Percentiles rank a stretch among this genome's conserved stretches.
phyloP scores from a whole-genome alignment of 2,797 vertebrate genomes.

The Aselliscus stoliczkanus region DNA sequence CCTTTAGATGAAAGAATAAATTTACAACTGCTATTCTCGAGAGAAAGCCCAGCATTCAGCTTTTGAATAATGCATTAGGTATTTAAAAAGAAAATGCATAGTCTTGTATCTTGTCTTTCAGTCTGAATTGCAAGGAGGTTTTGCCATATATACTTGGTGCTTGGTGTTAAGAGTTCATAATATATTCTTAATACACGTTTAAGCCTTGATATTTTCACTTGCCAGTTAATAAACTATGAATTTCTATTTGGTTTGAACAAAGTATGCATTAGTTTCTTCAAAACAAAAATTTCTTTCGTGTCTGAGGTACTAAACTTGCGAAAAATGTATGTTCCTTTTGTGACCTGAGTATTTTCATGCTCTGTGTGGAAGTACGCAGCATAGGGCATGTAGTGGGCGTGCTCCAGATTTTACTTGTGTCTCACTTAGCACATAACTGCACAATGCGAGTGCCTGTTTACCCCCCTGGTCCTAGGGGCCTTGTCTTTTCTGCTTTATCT shows the following conservation, averaged over 20 bases:
- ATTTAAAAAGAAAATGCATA: neutral
- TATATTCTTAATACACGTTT: neutral
- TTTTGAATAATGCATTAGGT: neutral
- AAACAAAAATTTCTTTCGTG: neutral
- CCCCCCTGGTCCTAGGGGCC: neutral
- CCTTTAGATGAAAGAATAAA: neutral
- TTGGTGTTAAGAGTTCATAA: neutral
- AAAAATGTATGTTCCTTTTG: neutral
- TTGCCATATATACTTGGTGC: neutral
- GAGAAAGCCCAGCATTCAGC: neutral
- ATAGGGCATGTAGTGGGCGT: neutral
- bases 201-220: slow-evolving; percentile 1
- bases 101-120: neutral
- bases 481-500: neutral
- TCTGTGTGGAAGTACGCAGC: neutral
- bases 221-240: neutral
- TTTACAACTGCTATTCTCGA: neutral
- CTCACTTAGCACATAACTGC: neutral
- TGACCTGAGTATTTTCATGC: neutral
- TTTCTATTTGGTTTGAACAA: neutral
- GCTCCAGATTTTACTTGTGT: neutral
- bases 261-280: neutral
- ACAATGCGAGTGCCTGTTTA: neutral
- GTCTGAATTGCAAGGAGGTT: neutral
- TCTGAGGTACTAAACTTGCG: neutral